Conservation (phyloP, 2,888 invertebrate species). For the Athetis lepigone region DNA sequence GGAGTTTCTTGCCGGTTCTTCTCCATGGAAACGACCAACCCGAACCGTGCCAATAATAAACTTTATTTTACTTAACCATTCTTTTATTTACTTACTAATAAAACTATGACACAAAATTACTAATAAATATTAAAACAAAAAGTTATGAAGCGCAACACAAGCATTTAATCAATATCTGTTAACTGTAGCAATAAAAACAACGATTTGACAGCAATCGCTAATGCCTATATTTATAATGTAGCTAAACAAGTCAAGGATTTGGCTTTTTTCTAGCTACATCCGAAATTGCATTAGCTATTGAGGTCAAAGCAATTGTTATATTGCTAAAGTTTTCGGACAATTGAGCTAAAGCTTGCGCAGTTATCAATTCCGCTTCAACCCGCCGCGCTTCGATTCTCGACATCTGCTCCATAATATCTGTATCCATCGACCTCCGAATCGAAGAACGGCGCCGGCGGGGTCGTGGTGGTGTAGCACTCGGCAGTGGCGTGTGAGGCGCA, state of each 20-base stretch:
- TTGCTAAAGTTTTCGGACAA: neutral
- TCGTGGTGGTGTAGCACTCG: neutral
- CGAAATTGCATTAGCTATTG: slow-evolving; percentile 14
- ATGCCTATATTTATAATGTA: no score
- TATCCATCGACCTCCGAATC: neutral
- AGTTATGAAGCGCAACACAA: no score
- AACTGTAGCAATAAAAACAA: no score
- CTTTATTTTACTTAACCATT: no score
- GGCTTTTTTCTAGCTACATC: slow-evolving; percentile 14
- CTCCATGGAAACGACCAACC: no score
- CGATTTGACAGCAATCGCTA: no score
- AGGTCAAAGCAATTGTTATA: slow-evolving; percentile 1
- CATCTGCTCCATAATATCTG: neutral
- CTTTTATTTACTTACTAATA: no score
- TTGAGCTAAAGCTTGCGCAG: neutral
- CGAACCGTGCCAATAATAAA: no score
- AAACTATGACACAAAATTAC: no score
- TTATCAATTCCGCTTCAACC: slow-evolving; percentile 1
- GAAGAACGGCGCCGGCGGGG: neutral
- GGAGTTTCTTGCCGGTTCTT: no score
- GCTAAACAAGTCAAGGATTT: neutral
- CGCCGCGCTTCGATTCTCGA: slow-evolving; percentile 1
- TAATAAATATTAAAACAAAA: no score
- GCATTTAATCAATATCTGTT: no score
- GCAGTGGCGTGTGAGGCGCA: slow-evolving; percentile 7